Evolutionary conservation across 2,113 vertebrate species (phyloP), one percentile per base, ranked within the genome.

Genomic region (Theristicus caerulescens): DNA sequence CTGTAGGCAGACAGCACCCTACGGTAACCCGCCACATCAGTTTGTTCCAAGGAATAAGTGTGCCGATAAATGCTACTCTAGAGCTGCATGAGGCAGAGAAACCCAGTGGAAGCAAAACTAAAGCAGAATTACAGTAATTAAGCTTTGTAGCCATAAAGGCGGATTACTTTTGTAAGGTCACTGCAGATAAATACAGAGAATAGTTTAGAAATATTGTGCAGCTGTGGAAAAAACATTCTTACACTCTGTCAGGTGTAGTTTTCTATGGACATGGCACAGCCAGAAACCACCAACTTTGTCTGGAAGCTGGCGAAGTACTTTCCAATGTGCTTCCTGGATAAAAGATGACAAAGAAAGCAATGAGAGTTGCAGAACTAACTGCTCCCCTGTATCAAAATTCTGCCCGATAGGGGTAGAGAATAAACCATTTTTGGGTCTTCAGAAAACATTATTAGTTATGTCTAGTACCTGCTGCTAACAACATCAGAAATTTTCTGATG

Each of bases 121-220:
- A 87, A 90, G 57, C 40, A 88, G 46, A 88, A 94, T 77, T 79
- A 77, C 31, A 71, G 34, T 55, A 92, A 95, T 93, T 66, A 96
- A 80, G 64, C 69, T 49, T 69, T 73, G 65, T 47, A 85, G 66
- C 46, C 34, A 40, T 10, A 62, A 62, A 7, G 17, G 13, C 1
- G 0, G 42, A 55, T 79, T 79, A 65, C 57, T 95, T 95, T 71
- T 86, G 22, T 82, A 69, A 91, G 67, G 78, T 95, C 83, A 86
- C n/a, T 71, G 71, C 76, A 80, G 71, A 88, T 47, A 83, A 93
- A 78, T n/a, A 64, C 9, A 90, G 54, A 87, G 38, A 93, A 87
- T 5, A 42, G 29, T 40, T 89, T 6, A 69, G 62, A 79, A 91
- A 81, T n/a, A 54, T 11, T n/a, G 40, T 38, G 18, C 61, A 81